Base-by-base conservation (phyloP, 1,140 invertebrate genomes). In the Camponotus vicinus region DNA sequence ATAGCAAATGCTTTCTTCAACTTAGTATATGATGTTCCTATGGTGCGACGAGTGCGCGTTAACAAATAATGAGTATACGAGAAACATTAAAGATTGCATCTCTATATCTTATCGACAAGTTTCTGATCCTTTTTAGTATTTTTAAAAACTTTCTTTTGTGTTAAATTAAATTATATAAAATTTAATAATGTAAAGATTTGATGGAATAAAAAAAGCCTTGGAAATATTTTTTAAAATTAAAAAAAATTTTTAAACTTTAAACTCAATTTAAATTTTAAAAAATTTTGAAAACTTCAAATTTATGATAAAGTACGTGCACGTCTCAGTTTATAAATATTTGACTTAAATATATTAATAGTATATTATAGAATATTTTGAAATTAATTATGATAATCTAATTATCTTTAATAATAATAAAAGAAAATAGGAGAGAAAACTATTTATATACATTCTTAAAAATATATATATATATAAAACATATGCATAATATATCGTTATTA, bases 1-100 rank as follows among this genome's bases (percentile, higher is more conserved):
- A 95, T 96, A 88, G 87, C 92, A 5, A 95, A 96, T 76, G 93
- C 94, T 11, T 91, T 96, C 84, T 92, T 96, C 8, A 92, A 96
- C 75, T 84, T 96, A 13, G 77, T 95, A 4, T 95, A 95, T 59
- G 92, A 94, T 57, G 92, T 95, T 7, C 95, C 96, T 21, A 95
- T 96, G 91, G 21, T 95, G 5, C 90, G 92, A 69, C 91, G 94
- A 87, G 87, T 94, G 4, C 86, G 64, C 1, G 9, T 89, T 7
- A 83, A 64, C 27, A 83, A 88, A 69, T 71, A 82, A 76, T 11
- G 1, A 8, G 13, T 37, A 59, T 32, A 7, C 18, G 0, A 69
- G 1, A 69, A 40, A 69, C 37, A 0, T 4, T 40, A 32, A 32
- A 32, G 3, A 37, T 52, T 55, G 45, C 1, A n/a, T 27, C 1